Percentiles rank a stretch among this genome's conserved stretches.
phyloP scores from a whole-genome alignment of 2,113 vertebrate genomes.

The Halcyon malimbica region DNA sequence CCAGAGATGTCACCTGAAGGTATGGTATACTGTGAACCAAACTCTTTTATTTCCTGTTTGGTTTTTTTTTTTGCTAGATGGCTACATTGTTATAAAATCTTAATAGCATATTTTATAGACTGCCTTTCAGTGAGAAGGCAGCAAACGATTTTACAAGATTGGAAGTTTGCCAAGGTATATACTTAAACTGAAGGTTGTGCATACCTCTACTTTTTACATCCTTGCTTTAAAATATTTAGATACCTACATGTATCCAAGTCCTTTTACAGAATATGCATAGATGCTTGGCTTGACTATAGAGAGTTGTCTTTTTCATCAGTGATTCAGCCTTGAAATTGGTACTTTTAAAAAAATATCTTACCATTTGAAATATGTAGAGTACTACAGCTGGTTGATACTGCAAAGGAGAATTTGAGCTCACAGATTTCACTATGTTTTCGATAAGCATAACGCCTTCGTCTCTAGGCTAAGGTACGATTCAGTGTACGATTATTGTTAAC shows the following conservation, averaged over 20 bases:
- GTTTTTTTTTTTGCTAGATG: not conserved
- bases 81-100: not conserved
- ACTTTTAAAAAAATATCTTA: not conserved
- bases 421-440: not conserved
- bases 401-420: not conserved
- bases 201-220: not conserved
- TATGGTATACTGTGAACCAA: conserved; percentile 52
- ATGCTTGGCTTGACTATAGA: not conserved
- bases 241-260: not conserved
- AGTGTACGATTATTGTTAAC: not conserved
- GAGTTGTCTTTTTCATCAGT: not conserved
- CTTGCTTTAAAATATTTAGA: not conserved
- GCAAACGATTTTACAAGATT: not conserved
- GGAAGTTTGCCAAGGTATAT: not conserved
- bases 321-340: not conserved
- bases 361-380: not conserved
- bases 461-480: not conserved
- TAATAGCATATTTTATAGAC: not conserved
- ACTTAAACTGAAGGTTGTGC: not conserved
- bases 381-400: not conserved
- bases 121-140: not conserved
- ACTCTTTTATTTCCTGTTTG: not conserved
- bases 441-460: not conserved
- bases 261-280: not conserved
- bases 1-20: conserved; percentile 93